Base-by-base conservation (phyloP, 2,888 invertebrate species). In the Tachina fera region DNA sequence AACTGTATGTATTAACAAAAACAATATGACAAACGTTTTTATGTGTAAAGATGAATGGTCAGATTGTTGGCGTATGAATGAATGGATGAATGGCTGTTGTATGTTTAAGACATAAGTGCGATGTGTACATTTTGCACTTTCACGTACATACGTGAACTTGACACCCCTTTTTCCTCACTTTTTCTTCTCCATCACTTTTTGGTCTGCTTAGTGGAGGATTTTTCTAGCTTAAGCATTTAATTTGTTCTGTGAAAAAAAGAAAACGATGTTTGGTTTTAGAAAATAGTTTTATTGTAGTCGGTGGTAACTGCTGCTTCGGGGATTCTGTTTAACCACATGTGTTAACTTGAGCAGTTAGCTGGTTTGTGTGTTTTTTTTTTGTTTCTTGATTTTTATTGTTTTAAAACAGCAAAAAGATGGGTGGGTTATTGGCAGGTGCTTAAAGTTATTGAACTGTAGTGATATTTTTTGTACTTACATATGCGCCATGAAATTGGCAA, bases 141-240 rank as follows among this genome's bases (percentile, higher is more conserved):
- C 77, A 60, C 87, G 87, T 87, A 60, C 87, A 85, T 87, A 85
- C 84, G 77, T 79, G 77, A 85, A 87, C 80, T 85, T 87, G 83
- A 74, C 63, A 77, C 51, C 83, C 67, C 56, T 71, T 76, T 72
- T 58, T 47, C 9, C 49, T 41, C 51, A 16, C 5, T 14, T 39
- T 75, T 77, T 65, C 31, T 19, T 53, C 43, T 61, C n/a, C 60
- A 49, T 70, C 51, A 31, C 51, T 81, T 72, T 70, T 56, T 43
- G 68, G 39, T 74, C 56, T 68, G 72, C 61, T 74, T 63, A 22
- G 76, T 76, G 67, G 51, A 49, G 41, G n/a, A 39, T 58, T 70
- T 60, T 60, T 47, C 31, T 51, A 13, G 22, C 68, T 78, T 58
- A 56, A 61, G 53, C 70, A 49, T 63, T 68, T 70, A 53, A 75